phyloP scores from a whole-genome alignment of 2,888 invertebrate genomes.

The Andricus curvator region DNA sequence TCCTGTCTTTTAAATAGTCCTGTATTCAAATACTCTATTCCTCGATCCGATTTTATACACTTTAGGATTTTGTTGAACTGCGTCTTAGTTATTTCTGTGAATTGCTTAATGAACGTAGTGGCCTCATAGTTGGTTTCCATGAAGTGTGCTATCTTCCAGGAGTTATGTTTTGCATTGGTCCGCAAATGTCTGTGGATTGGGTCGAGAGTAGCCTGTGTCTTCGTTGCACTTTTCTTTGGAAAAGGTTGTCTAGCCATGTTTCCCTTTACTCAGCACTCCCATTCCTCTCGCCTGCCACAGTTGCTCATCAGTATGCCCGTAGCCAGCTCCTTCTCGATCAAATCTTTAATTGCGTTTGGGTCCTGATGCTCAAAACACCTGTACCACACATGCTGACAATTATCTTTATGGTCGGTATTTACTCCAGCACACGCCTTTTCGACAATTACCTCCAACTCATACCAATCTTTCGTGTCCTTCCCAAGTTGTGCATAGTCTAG shows the following conservation, averaged over 20 bases:
- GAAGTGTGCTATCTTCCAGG: slow-evolving; percentile 29
- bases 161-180: too few relatives aligned
- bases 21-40: slow-evolving; percentile 62
- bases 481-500: too few relatives aligned
- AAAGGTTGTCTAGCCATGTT: slow-evolving; percentile 51
- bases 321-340: too few relatives aligned
- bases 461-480: too few relatives aligned
- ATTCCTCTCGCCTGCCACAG: slow-evolving; percentile 29
- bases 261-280: slow-evolving; percentile 53
- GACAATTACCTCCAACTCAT: too few relatives aligned
- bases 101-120: slow-evolving; percentile 35
- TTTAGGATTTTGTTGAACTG: slow-evolving; percentile 42
- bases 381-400: too few relatives aligned
- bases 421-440: too few relatives aligned
- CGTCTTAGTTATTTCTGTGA: slow-evolving; percentile 33
- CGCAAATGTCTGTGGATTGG: slow-evolving; percentile 63
- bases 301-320: too few relatives aligned
- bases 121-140: slow-evolving; percentile 46
- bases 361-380: too few relatives aligned
- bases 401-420: too few relatives aligned
- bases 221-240: neutral
- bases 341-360: too few relatives aligned
- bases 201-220: too few relatives aligned
- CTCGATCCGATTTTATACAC: slow-evolving; percentile 56
- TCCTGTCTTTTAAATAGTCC: slow-evolving; percentile 55